Percentiles rank a stretch among this genome's conserved stretches.
Evolutionary conservation across 2,797 vertebrate species (phyloP).

Genomic region (Prionace glauca): DNA sequence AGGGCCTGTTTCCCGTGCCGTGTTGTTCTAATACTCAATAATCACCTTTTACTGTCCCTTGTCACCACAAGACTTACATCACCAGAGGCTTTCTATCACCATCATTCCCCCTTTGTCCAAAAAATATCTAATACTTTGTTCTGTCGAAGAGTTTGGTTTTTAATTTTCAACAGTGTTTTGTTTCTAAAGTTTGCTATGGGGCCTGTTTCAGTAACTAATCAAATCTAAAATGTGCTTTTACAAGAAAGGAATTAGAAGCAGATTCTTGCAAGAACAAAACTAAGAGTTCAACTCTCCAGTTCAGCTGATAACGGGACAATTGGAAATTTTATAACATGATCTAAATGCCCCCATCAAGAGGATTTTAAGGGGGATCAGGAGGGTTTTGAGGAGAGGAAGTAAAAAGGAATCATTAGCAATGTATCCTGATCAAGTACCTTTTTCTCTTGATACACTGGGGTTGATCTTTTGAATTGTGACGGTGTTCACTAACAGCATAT

Average conservation of each 20-base stretch:
- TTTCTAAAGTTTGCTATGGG: background rate
- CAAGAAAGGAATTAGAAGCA: background rate
- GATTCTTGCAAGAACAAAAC: no score
- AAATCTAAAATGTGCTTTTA: background rate
- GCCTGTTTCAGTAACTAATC: background rate
- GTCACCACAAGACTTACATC: background rate
- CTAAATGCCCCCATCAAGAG: background rate
- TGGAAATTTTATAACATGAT: background rate
- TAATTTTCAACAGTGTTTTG: background rate
- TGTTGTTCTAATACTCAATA: no score
- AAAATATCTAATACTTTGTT: background rate
- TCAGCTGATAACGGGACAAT: background rate
- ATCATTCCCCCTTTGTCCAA: background rate
- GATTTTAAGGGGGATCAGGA: background rate
- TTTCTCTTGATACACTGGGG: background rate
- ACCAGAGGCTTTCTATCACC: background rate
- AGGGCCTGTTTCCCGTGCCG: no score
- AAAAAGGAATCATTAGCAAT: background rate
- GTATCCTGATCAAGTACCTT: background rate
- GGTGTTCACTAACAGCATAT: background rate
- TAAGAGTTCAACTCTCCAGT: background rate
- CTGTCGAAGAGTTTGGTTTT: background rate
- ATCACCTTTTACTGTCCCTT: background rate
- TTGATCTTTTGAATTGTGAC: background rate
- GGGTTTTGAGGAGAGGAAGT: background rate